Evolutionary conservation across 2,888 invertebrate species (phyloP), one percentile per base, ranked within the genome.

Genomic region (Platycheirus albimanus): DNA sequence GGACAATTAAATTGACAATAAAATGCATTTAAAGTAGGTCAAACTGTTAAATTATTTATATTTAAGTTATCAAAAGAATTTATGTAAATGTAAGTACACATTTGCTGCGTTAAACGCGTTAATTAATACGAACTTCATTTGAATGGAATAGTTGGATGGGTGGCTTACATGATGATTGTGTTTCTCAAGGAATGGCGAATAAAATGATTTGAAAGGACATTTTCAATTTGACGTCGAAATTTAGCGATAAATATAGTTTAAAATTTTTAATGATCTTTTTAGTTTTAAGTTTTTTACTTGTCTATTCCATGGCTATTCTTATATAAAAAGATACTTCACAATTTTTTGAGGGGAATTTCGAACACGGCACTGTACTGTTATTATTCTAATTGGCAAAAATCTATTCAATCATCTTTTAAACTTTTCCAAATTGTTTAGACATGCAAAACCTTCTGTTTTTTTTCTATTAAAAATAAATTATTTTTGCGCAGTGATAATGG

Each of bases 1-100:
- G 30, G 8, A 69, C 67, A 69, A 45, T 58, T 70, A 45, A 70
- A 15, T 70, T 28, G 24, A 38, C 15, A 41, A 19, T 41, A n/a
- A n/a, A n/a, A n/a, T n/a, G n/a, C n/a, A 33, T 17, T 61, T n/a
- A 41, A 54, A 63, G 28, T 47, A 36, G 69, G 69, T 47, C 69
- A 56, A 70, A 56, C 54, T 45, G 33, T 38, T 58, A 47, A 56
- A 58, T 70, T 36, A 70, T 70, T 58, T 61, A 51, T 43, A 61
- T 41, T 30, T 19, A 38, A 51, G 28, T 51, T 19, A 20, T 38
- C 30, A 52, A 51, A 52, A 15, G 56, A 47, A 47, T 47, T 45
- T 56, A 56, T 70, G 56, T 36, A 56, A 70, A 70, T 70, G 19
- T 33, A 3, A 41, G 15, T 5, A 19, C 6, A 56, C 41, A 41